Conservation (phyloP, 2,888 invertebrate genomes). For the Iphiclides podalirius region DNA sequence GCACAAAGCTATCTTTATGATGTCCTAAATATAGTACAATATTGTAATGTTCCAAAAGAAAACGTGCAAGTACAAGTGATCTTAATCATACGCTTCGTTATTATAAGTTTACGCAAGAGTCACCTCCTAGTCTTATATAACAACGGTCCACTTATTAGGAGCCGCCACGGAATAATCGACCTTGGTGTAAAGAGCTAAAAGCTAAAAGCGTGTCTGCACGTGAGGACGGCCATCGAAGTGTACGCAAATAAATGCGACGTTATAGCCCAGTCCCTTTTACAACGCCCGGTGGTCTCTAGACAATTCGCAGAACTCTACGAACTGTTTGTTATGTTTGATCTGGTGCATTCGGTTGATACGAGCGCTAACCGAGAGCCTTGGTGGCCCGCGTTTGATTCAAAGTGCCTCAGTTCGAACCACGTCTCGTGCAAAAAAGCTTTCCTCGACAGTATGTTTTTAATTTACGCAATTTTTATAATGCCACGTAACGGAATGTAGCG, state of each 20-base stretch:
- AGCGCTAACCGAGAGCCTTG: background rate
- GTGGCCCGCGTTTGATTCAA: conserved; percentile 36
- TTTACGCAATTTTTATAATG: no score
- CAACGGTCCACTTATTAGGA: background rate
- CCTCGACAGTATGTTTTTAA: no score
- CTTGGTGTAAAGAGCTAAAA: conserved; percentile 2
- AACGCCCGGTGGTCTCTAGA: conserved; percentile 12
- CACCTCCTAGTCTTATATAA: background rate
- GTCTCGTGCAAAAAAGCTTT: no score
- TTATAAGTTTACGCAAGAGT: background rate
- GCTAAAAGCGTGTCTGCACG: no score
- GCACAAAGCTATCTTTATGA: no score
- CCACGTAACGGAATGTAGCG: no score
- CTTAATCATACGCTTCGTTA: background rate
- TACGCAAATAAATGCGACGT: conserved; percentile 4
- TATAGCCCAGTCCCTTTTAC: conserved; percentile 4
- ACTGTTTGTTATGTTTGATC: background rate
- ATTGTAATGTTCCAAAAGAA: no score
- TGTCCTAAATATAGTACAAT: no score
- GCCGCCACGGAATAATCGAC: background rate
- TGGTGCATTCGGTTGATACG: background rate
- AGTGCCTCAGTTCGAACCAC: no score
- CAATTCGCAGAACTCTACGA: conserved; percentile 10
- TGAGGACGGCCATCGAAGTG: background rate
- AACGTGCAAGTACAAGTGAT: no score